phyloP scores from a whole-genome alignment of 2,113 vertebrate genomes.

The Cebidichthys violaceus region DNA sequence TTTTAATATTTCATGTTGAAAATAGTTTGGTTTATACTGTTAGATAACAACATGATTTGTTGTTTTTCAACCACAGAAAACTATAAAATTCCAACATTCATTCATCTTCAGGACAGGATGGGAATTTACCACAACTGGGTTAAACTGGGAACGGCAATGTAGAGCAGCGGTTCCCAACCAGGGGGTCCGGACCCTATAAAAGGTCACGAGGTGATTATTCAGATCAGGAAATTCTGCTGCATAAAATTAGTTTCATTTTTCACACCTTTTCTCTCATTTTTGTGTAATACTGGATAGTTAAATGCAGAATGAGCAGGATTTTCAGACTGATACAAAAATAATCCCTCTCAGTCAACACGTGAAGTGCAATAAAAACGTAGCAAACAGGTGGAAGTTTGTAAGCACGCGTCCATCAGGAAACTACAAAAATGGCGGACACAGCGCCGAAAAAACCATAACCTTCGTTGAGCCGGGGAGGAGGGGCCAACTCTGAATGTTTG shows the following conservation, averaged over 20 bases:
- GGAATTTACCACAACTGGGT: constrained; percentile 15
- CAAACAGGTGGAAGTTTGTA: no score
- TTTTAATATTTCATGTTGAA: constrained; percentile 31
- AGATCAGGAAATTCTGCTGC: neutral
- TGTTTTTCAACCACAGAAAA: neutral
- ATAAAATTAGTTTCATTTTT: neutral
- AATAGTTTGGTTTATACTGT: neutral
- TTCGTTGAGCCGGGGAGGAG: no score
- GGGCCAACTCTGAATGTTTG: no score
- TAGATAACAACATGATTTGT: constrained; percentile 32
- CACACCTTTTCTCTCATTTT: neutral
- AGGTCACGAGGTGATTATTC: neutral
- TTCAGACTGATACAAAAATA: no score
- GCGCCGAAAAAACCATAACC: no score
- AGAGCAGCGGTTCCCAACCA: neutral
- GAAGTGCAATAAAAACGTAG: no score
- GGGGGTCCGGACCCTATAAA: neutral
- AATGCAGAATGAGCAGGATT: no score
- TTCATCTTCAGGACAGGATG: constrained; percentile 10
- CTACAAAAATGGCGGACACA: no score
- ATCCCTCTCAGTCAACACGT: no score
- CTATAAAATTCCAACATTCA: neutral
- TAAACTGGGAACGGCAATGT: neutral
- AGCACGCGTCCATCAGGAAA: no score
- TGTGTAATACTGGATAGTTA: neutral